Evolutionary conservation across 2,888 invertebrate species (phyloP), one percentile per base, ranked within the genome.

Genomic region (Leptodirus hochenwartii): DNA sequence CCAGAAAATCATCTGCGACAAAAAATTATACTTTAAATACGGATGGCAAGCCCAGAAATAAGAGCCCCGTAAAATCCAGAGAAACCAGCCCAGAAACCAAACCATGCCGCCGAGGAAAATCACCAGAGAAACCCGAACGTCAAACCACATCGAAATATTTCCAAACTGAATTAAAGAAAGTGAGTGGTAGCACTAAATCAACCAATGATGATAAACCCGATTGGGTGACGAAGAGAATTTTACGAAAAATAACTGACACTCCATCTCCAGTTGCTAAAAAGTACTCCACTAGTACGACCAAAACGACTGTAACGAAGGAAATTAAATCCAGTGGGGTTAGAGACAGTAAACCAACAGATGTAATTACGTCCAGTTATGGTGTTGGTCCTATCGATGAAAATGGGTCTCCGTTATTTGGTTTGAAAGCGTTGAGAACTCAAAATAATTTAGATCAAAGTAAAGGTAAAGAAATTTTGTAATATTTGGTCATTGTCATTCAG

Each of bases 301-400:
- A 26, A n/a, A 22, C 32, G 9, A 27, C 20, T 15, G 14, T 27
- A 9, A 17, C 17, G 8, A 37, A 34, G 35, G 2, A 41, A 40
- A 11, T 37, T 39, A 30, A 31, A 41, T 58, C 32, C 50, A 62
- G 43, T 44, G 46, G 46, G 2, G 37, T 41, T 2, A 49, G 48
- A 33, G 53, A 56, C 29, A 34, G 43, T 3, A 46, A 50, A 43
- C 60, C 65, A 1, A 62, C 62, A 0, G 75, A 78, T 47, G 66
- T 66, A 15, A 73, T 82, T 34, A 80, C 75, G 3, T 80, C 80
- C 2, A 76, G 79, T 49, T 82, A 82, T 50, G 81, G 81, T 2
- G 75, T 79, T 2, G 82, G 82, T 1, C 82, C 82, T 15, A 70
- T 76, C 3, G 82, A 82, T 47, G 77, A 80, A 39, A 70, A 78